phyloP scores from a whole-genome alignment of 1,140 invertebrate species.

The silkworm (Bombyx mori) region ASM3026992v2 NC_085123.1:4463001-4463500 shows the following conservation, averaged over 20 bases:
- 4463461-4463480: too few species aligned
- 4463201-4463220: conserved; percentile 32
- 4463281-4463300: conserved; percentile 23
- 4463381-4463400: background rate
- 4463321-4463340: conserved; percentile 27
- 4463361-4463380: conserved; percentile 20
- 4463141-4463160: conserved; percentile 8
- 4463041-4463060: too few species aligned
- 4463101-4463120: conserved; percentile 17
- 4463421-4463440: too few species aligned
- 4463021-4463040: too few species aligned
- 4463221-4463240: conserved; percentile 41
- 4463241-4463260: conserved; percentile 32
- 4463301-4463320: conserved; percentile 33
- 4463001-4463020: too few species aligned
- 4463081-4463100: conserved; percentile 8
- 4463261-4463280: conserved; percentile 48
- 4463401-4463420: background rate
- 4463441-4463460: too few species aligned
- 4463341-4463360: conserved; percentile 19
- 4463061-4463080: background rate
- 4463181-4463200: conserved; percentile 21
- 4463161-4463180: conserved; percentile 17
- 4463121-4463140: conserved; percentile 3
- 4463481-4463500: too few species aligned